A percentile compares a stretch with the other conserved stretches of the same genome.
phyloP scores from a whole-genome alignment of 2,113 vertebrate species.

The Rynchops niger region DNA sequence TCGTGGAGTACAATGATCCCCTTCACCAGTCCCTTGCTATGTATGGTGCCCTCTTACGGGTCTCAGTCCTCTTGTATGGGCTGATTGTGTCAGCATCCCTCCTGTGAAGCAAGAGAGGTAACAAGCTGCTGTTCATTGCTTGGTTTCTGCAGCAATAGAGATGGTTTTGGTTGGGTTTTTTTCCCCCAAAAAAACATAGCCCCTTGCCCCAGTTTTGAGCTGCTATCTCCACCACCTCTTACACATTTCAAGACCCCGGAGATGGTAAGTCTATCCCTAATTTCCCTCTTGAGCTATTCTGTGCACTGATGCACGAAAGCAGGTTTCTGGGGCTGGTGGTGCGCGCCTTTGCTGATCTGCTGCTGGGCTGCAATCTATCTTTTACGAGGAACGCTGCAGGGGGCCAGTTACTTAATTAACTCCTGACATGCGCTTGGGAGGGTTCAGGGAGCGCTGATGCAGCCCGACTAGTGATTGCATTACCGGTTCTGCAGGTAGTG shows the following conservation, averaged over 20 bases:
- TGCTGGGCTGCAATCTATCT: background rate
- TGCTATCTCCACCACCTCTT: background rate
- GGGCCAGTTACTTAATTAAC: background rate
- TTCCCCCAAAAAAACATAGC: background rate
- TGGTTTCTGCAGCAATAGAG: background rate
- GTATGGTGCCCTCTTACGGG: background rate
- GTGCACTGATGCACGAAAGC: background rate
- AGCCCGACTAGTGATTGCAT: fast-evolving
- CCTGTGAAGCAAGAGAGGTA: background rate
- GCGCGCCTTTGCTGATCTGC: background rate
- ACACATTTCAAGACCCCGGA: fast-evolving
- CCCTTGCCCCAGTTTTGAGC: background rate
- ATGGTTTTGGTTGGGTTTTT: background rate
- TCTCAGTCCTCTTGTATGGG: background rate
- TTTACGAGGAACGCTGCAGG: background rate
- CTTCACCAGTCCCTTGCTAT: background rate
- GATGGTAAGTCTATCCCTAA: background rate
- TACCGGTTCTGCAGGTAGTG: background rate
- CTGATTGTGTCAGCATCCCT: background rate
- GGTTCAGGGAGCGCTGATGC: background rate
- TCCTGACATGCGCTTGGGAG: background rate
- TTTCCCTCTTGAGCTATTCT: background rate
- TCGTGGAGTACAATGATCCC: fast-evolving
- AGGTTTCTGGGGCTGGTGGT: background rate
- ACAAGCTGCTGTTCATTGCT: background rate